Conservation (phyloP, 2,888 invertebrate genomes). For the Heteropelma amictum region DNA sequence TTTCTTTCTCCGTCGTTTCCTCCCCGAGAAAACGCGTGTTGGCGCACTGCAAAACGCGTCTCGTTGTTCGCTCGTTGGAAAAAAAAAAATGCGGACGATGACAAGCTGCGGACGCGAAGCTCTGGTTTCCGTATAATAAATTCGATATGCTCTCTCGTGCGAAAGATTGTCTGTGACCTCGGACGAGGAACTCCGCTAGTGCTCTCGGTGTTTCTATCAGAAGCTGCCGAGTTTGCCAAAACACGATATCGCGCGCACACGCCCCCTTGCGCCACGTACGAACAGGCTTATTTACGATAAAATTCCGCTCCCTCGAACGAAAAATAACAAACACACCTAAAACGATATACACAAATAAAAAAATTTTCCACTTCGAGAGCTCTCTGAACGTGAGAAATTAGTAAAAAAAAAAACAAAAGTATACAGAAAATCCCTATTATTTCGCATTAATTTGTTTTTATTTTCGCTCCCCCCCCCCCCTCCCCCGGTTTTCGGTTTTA, state of each 20-base stretch:
- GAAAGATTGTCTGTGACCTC: background rate
- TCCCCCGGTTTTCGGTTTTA: too few species aligned
- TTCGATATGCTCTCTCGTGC: conserved; percentile 43
- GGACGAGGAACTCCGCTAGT: background rate
- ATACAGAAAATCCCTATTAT: too few species aligned
- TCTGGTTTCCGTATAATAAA: conserved; percentile 48
- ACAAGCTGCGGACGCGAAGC: conserved; percentile 29
- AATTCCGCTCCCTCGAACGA: background rate
- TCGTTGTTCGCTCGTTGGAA: background rate
- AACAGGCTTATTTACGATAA: conserved; percentile 2
- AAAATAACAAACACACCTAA: background rate
- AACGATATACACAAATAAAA: conserved; percentile 12
- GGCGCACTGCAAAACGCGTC: background rate
- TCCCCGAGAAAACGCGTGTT: too few species aligned
- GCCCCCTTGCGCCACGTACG: conserved; percentile 39
- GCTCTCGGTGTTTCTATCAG: conserved; percentile 17
- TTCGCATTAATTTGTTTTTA: too few species aligned
- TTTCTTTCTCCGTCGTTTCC: too few species aligned
- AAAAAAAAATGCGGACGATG: background rate
- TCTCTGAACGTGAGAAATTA: too few species aligned
- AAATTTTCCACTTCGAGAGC: too few species aligned
- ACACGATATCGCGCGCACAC: conserved; percentile 51
- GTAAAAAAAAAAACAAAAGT: too few species aligned
- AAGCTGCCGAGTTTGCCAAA: conserved; percentile 33
- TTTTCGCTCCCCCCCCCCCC: too few species aligned